A percentile compares a stretch with the other conserved stretches of the same genome.
phyloP scores from a whole-genome alignment of 2,113 vertebrate species.

The Sinocyclocheilus maitianheensis region DNA sequence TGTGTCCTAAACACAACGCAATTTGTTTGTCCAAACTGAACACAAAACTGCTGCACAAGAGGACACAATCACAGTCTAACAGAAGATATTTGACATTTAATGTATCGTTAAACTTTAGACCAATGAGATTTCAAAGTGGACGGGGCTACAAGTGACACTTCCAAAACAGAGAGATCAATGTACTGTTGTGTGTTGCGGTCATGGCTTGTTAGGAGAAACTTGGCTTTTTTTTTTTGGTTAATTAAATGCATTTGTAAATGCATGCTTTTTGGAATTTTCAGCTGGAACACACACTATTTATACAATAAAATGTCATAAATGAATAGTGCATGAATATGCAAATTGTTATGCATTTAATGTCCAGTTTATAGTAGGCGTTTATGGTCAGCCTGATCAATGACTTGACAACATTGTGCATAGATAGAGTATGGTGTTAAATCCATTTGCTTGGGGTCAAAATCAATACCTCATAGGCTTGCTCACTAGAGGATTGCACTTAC shows the following conservation, averaged over 20 bases:
- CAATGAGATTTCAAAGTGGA: background rate
- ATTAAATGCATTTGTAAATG: no score
- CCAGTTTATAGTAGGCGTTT: background rate
- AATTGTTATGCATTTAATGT: no score
- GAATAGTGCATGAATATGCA: no score
- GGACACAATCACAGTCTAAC: background rate
- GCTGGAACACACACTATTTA: no score
- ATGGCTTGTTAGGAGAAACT: background rate
- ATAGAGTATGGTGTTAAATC: background rate
- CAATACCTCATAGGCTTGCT: background rate
- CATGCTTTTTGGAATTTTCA: no score
- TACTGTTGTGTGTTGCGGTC: background rate
- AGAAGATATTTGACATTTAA: background rate
- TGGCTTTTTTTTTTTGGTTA: no score
- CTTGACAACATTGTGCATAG: background rate
- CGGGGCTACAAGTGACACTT: background rate
- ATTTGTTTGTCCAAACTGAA: background rate
- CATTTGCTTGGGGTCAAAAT: constrained; percentile 27
- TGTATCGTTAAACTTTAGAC: background rate
- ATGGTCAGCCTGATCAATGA: background rate
- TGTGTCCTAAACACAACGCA: background rate
- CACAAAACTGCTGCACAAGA: no score
- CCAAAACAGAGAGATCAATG: background rate
- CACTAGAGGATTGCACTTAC: background rate
- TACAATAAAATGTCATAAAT: no score